Evolutionary conservation across 1,140 invertebrate species (phyloP).

Genomic region (Epicauta chinensis): DNA sequence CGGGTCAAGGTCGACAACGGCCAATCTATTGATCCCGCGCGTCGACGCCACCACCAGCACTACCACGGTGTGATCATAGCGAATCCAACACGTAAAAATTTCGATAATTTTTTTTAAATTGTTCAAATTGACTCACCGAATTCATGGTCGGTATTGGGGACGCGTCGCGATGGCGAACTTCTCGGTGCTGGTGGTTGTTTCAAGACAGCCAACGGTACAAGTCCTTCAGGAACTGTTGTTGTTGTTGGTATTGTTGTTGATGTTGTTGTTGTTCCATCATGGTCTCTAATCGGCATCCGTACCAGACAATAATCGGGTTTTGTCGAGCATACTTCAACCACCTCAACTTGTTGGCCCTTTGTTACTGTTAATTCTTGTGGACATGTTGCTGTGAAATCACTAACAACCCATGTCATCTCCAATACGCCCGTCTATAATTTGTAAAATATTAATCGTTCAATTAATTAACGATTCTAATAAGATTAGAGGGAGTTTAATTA

Average conservation of each 20-base stretch:
- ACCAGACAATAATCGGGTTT: constrained; percentile 60
- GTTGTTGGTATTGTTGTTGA: too few species aligned
- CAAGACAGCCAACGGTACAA: constrained; percentile 75
- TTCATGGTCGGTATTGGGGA: constrained; percentile 40
- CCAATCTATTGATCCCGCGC: constrained; percentile 36
- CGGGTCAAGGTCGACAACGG: constrained; percentile 31
- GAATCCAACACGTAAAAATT: too few species aligned
- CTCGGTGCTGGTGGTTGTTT: constrained; percentile 66
- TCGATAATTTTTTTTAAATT: too few species aligned
- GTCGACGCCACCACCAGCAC: constrained; percentile 19
- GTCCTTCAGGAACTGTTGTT: constrained; percentile 63
- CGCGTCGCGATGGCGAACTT: constrained; percentile 55
- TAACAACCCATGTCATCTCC: constrained; percentile 83
- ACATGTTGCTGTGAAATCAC: constrained; percentile 67
- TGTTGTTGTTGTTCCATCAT: constrained; percentile 37
- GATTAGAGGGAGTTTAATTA: too few species aligned
- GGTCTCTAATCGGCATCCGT: constrained; percentile 49
- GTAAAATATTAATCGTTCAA: constrained; percentile 18
- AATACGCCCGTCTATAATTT: constrained; percentile 55
- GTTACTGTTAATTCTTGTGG: constrained; percentile 68
- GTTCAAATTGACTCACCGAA: constrained; percentile 46
- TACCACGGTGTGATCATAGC: too few species aligned
- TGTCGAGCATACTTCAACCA: constrained; percentile 62
- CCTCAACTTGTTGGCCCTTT: constrained; percentile 89
- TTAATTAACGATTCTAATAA: too few species aligned